Base-by-base conservation (phyloP, 2,888 invertebrate species). In the Eremobia ochroleuca region DNA sequence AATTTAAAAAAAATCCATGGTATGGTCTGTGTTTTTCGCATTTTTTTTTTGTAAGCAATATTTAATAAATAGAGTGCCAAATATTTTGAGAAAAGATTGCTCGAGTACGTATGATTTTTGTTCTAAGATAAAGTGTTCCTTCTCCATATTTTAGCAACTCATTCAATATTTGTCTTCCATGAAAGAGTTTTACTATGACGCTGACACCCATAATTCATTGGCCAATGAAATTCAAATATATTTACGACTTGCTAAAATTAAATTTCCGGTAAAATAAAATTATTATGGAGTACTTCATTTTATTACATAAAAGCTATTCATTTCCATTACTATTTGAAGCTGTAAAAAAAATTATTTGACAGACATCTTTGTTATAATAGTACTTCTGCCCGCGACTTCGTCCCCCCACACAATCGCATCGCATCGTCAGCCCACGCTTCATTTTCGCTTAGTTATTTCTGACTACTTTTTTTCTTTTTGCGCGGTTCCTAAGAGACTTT, bases 201-300 rank as follows among this genome's bases (percentile, higher is more conserved):
- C 43, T 31, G 61, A 52, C 70, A 28, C 52, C 9, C 34, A 62
- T 46, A 43, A 52, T 52, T 34, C 61, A 43, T 43, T 46, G 13
- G 6, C 34, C 52, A 70, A 70, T 77, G 69, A 77, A 77, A 70
- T 34, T 25, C 49, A 52, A 77, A 40, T n/a, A 55, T 70, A 72
- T 78, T 72, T 72, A 78, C 79, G 65, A 79, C 49, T 65, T 79
- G 79, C n/a, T 15, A 78, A 59, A 79, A 40, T 78, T 49, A 34
- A 78, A 72, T 59, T 49, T 49, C 49, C 72, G 58, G 55, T 46
- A 18, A 65, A 49, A 72, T 79, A 72, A 72, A 66, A 65, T 18
- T 65, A 40, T 43, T 21, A 64, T 15, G 4, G 1, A 40, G n/a
- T 34, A 21, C 46, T 49, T 31, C 13, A 18, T 49, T 71, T 65